These are phyloP conservation scores for Pristionchus arcanus DNA, from an alignment of 2,888 invertebrate species.

Conservation along the genomic window DNA sequence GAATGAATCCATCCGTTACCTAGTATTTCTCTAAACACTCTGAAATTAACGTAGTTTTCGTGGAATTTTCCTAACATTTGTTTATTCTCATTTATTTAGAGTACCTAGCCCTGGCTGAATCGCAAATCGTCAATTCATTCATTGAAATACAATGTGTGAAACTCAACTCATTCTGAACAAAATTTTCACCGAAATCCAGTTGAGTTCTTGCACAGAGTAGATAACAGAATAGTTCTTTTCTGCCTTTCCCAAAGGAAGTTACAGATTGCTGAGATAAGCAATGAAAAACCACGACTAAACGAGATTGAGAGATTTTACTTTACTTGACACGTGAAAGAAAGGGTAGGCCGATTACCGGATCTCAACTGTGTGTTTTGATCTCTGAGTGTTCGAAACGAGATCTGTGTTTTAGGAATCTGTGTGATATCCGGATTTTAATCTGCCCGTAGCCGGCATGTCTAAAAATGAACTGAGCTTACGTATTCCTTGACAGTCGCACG, in stretches of 20 bases:
- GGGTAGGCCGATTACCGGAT: constrained; percentile 3
- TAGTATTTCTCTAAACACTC: too few relatives aligned
- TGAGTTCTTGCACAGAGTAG: neutral
- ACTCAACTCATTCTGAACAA: neutral
- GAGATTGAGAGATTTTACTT: neutral
- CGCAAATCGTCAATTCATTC: neutral
- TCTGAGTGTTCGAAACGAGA: neutral
- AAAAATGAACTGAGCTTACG: constrained; percentile 57
- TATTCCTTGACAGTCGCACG: constrained; percentile 66
- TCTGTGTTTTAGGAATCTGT: neutral
- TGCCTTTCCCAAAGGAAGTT: neutral
- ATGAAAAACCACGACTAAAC: neutral
- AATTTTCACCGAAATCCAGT: neutral
- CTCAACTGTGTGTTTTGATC: neutral
- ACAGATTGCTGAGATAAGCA: neutral
- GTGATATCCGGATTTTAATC: neutral
- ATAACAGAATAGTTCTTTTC: neutral
- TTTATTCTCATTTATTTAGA: neutral
- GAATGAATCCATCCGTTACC: neutral
- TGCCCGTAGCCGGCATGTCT: too few relatives aligned
- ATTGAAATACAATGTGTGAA: neutral
- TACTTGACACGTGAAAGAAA: neutral
- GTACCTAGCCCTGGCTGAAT: neutral
- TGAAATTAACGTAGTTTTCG: too few relatives aligned
- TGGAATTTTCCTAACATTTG: too few relatives aligned